Conservation (phyloP, 2,888 invertebrate genomes). For the Eupithecia pulchellata region DNA sequence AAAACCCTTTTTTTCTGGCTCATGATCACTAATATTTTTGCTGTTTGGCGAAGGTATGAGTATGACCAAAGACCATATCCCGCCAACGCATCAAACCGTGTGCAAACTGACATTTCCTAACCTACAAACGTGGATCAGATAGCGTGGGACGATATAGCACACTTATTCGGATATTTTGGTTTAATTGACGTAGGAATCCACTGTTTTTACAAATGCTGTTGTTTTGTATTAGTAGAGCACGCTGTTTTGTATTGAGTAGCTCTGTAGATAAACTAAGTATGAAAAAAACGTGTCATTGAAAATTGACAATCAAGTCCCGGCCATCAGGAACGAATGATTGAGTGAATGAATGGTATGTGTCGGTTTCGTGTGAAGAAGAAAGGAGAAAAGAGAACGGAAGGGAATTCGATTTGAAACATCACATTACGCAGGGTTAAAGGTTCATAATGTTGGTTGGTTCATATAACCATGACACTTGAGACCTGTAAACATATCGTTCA, state of each 20-base stretch:
- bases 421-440: neutral
- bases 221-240: constrained; percentile 6
- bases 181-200: constrained; percentile 39
- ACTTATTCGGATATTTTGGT: constrained; percentile 32
- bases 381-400: no score
- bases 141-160: constrained; percentile 22
- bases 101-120: constrained; percentile 28
- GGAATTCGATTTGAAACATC: neutral
- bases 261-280: neutral
- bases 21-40: neutral
- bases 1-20: neutral
- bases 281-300: no score
- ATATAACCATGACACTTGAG: constrained; percentile 27
- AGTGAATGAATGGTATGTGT: no score
- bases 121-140: constrained; percentile 13
- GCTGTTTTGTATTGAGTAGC: constrained; percentile 2
- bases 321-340: neutral
- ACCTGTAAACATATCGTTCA: constrained; percentile 22
- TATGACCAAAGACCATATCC: neutral
- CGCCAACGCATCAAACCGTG: constrained; percentile 31
- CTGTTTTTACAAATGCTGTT: constrained; percentile 28
- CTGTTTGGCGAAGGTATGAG: neutral
- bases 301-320: neutral
- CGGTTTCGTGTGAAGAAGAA: neutral
- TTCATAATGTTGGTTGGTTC: no score